Base-by-base conservation (phyloP, 1,140 invertebrate species). In the Brachionus plicatilis region DNA sequence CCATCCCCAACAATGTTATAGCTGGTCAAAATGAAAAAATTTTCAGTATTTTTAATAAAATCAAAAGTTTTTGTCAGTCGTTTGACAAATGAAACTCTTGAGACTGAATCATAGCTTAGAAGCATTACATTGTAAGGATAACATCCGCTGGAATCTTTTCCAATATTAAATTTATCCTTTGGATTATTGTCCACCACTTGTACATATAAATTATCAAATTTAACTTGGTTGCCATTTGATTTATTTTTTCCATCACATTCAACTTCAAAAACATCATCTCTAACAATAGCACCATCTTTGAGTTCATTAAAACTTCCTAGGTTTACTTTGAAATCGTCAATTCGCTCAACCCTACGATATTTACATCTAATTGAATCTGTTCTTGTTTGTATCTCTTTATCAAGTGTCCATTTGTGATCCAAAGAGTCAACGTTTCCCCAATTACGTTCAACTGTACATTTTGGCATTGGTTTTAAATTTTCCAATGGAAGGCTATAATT, bases 1-100 rank as follows among this genome's bases (percentile, higher is more conserved):
- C 95, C 96, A 90, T 98, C 96, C 0, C 96, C 96, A 1, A 97
- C 93, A 83, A 97, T 96, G 87, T 96, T 96, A 86, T 95, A 95
- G 7, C 75, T 50, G 14, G 29, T 12, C 8, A 79, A 43, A 56
- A 56, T 7, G 17, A 29, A 79, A 56, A 56, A 79, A 33, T 56
- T 56, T 11, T 29, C 12, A 50, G n/a, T 29, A 7, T 79, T 37
- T 56, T 27, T 79, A 1, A 53, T 56, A 7, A 56, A 33, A 14
- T 33, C 27, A 56, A 14, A 56, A 8, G 47, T 79, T 79, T 78
- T 78, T 53, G 11, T 56, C n/a, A 79, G 37, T 56, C 47, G 7
- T 17, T 27, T 29, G 3, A 20, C 17, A 17, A 43, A 75, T 20
- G 70, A 43, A 43, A 75, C 70, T 47, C 24, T 75, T 8, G 70